Percentiles rank a stretch among this genome's conserved stretches.
Evolutionary conservation across 30 jellyfish, hydroid and myxozoan species (phyloP).

Genomic region (Hydra vulgaris): DNA sequence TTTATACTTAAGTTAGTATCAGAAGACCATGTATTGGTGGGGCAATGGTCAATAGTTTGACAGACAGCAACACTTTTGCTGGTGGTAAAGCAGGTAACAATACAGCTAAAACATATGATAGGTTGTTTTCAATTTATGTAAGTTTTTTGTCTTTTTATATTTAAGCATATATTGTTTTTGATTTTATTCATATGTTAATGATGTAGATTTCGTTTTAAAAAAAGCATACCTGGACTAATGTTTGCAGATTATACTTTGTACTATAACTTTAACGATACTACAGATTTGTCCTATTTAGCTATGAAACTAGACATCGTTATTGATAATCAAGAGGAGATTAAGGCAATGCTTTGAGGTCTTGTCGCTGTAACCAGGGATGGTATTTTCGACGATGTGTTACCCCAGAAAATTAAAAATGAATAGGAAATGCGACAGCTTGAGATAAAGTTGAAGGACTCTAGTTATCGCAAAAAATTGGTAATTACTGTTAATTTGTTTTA

Average conservation of each 20-base stretch:
- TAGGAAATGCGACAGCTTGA: not conserved
- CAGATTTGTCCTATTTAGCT: not conserved
- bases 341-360: not conserved
- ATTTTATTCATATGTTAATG: not conserved
- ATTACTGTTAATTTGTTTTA: not conserved
- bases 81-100: not conserved
- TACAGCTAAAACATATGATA: not conserved
- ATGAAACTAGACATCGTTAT: not conserved
- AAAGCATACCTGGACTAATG: not conserved
- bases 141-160: not conserved
- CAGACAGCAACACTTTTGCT: not conserved
- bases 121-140: not conserved
- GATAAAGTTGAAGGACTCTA: not conserved
- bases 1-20: not conserved
- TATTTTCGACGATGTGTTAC: not conserved
- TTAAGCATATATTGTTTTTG: not conserved
- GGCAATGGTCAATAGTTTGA: not conserved
- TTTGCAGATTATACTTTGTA: not conserved
- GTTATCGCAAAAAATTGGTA: not conserved
- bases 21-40: not conserved
- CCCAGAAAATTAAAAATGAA: not conserved
- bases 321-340: not conserved
- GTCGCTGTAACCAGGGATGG: not conserved
- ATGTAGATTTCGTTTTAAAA: not conserved
- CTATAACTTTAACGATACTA: not conserved